Conservation (phyloP, 1,140 invertebrate species). For the Palaemon carinicauda region DNA sequence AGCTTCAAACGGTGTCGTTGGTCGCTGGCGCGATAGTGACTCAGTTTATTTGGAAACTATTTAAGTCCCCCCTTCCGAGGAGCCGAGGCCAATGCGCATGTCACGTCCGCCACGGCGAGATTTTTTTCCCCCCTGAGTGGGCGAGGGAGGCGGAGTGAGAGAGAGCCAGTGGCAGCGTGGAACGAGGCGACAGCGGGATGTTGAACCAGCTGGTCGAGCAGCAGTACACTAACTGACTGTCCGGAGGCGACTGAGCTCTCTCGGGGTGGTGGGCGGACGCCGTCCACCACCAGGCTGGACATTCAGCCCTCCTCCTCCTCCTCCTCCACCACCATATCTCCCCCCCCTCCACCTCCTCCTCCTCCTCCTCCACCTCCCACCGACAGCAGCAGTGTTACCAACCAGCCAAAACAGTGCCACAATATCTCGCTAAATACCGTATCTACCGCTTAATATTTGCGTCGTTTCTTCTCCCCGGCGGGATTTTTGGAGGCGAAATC, state of each 20-base stretch:
- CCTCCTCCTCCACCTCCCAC: too few relatives aligned
- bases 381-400: slow-evolving; percentile 42
- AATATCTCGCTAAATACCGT: slow-evolving; percentile 4
- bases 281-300: slow-evolving; percentile 38
- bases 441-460: neutral
- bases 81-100: slow-evolving; percentile 38
- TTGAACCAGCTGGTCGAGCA: slow-evolving; percentile 27
- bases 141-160: slow-evolving; percentile 45
- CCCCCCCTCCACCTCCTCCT: too few relatives aligned
- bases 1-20: slow-evolving; percentile 37
- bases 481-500: neutral
- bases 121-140: slow-evolving; percentile 46
- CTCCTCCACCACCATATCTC: too few relatives aligned
- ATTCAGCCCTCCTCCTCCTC: slow-evolving; percentile 14
- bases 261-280: slow-evolving; percentile 45
- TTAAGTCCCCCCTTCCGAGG: slow-evolving; percentile 38
- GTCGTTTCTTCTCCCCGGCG: neutral
- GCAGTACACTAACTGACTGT: slow-evolving; percentile 40
- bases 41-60: slow-evolving; percentile 57
- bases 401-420: slow-evolving; percentile 50
- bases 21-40: slow-evolving; percentile 43
- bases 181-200: slow-evolving; percentile 37
- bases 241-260: slow-evolving; percentile 49
- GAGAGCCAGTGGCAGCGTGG: slow-evolving; percentile 45
- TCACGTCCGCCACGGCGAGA: slow-evolving; percentile 43